Conservation (phyloP, 2,113 vertebrate genomes). For the Gavia stellata region DNA sequence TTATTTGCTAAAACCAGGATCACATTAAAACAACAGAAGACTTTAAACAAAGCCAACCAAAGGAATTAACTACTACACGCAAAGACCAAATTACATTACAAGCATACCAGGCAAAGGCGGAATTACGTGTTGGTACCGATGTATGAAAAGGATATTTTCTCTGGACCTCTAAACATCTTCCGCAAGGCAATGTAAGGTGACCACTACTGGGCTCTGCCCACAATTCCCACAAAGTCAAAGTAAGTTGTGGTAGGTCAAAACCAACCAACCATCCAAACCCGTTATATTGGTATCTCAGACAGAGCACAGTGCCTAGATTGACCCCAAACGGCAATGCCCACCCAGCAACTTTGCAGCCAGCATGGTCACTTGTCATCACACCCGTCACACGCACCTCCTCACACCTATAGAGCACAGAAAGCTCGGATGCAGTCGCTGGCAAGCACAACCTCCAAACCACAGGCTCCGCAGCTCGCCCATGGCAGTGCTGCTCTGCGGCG, state of each 20-base stretch:
- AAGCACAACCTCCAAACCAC: neutral
- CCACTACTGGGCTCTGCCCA: neutral
- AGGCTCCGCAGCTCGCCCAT: rapidly evolving
- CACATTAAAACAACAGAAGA: neutral
- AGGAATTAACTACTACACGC: neutral
- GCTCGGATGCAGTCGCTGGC: neutral
- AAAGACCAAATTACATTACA: neutral
- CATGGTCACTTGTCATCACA: rapidly evolving
- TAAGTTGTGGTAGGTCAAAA: neutral
- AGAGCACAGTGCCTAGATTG: neutral
- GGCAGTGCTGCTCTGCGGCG: neutral
- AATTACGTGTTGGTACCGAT: neutral
- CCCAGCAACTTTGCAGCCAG: neutral
- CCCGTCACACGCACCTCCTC: neutral
- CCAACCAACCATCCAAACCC: neutral
- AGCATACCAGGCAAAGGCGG: neutral
- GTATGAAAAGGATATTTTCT: neutral
- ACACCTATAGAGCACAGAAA: rapidly evolving
- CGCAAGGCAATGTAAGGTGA: neutral
- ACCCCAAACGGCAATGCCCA: neutral
- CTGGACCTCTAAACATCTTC: neutral
- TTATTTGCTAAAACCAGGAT: slow-evolving; percentile 31
- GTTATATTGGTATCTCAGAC: neutral
- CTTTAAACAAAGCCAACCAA: slow-evolving; percentile 26
- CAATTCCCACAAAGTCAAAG: neutral